Percentiles rank a stretch among this genome's conserved stretches.
Conservation (phyloP, 2,113 vertebrate species). For the Coturnix japonica region DNA sequence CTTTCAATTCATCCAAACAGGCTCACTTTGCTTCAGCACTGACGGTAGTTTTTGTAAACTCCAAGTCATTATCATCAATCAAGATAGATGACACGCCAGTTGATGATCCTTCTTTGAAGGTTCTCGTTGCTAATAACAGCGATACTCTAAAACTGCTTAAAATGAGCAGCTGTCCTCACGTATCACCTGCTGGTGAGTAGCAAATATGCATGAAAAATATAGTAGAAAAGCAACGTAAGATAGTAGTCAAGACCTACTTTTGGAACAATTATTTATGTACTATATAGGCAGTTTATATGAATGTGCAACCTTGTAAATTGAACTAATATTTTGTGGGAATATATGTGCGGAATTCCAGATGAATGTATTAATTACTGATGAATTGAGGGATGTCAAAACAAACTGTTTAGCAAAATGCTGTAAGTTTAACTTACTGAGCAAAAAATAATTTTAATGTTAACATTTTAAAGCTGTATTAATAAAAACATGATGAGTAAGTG, state of each 20-base stretch:
- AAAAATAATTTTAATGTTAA: not conserved
- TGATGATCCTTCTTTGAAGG: slow-evolving; percentile 87
- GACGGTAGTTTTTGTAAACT: slow-evolving; percentile 87
- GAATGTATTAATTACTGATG: not conserved
- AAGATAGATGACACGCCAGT: slow-evolving; percentile 85
- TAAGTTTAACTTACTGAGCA: not conserved
- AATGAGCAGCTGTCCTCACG: slow-evolving; percentile 88
- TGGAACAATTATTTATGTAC: not conserved
- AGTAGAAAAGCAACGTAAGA: not conserved
- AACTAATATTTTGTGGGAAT: not conserved
- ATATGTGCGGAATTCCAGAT: not conserved
- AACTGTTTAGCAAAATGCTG: not conserved
- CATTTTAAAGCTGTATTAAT: not conserved
- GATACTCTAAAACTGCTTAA: slow-evolving; percentile 83
- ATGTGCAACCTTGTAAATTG: not conserved
- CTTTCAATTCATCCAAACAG: slow-evolving; percentile 57
- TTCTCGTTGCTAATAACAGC: slow-evolving; percentile 86
- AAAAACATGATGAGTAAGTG: rapidly evolving
- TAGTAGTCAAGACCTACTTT: not conserved
- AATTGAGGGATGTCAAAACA: not conserved
- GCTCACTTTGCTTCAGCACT: slow-evolving; percentile 85
- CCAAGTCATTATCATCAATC: slow-evolving; percentile 85
- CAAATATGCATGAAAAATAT: not conserved
- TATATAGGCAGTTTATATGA: too few relatives aligned
- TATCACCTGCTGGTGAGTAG: slow-evolving; percentile 84